Conservation (phyloP, 1,140 invertebrate species). For the Heliconius himera region DNA sequence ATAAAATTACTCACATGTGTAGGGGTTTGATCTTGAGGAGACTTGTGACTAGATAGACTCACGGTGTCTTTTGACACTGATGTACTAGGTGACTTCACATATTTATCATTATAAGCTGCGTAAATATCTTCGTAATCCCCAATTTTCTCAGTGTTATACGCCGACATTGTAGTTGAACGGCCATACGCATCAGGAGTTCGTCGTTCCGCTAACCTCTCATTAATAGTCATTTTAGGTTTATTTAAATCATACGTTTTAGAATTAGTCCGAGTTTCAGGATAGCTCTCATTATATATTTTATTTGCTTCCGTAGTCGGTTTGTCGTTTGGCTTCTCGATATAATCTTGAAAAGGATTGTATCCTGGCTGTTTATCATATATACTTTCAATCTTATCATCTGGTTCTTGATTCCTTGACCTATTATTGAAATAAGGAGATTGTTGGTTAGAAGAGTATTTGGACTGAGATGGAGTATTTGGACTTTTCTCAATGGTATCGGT, state of each 20-base stretch:
- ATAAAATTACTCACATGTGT: conserved; percentile 56
- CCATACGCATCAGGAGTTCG: conserved; percentile 92
- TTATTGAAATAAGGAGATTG: conserved; percentile 77
- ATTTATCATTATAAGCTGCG: conserved; percentile 67
- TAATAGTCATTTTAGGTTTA: conserved; percentile 52
- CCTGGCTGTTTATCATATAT: conserved; percentile 61
- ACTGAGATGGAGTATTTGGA: conserved; percentile 57
- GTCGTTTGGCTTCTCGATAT: conserved; percentile 37
- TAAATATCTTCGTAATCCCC: conserved; percentile 92
- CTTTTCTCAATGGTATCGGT: conserved; percentile 71
- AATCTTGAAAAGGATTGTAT: conserved; percentile 72
- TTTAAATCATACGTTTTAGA: conserved; percentile 58
- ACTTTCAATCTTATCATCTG: conserved; percentile 58
- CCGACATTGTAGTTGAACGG: conserved; percentile 82
- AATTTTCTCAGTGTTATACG: conserved; percentile 77
- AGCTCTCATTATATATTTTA: conserved; percentile 52
- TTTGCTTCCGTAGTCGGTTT: conserved; percentile 26
- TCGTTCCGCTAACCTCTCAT: conserved; percentile 83
- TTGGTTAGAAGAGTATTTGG: conserved; percentile 66
- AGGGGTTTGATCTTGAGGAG: conserved; percentile 50
- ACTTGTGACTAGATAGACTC: conserved; percentile 64
- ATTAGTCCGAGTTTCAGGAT: conserved; percentile 54
- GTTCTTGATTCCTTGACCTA: conserved; percentile 74
- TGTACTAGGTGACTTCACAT: conserved; percentile 65
- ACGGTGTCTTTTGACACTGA: conserved; percentile 54